A percentile compares a stretch with the other conserved stretches of the same genome.
Conservation (phyloP, 2,797 vertebrate species). For the Chelon auratus region DNA sequence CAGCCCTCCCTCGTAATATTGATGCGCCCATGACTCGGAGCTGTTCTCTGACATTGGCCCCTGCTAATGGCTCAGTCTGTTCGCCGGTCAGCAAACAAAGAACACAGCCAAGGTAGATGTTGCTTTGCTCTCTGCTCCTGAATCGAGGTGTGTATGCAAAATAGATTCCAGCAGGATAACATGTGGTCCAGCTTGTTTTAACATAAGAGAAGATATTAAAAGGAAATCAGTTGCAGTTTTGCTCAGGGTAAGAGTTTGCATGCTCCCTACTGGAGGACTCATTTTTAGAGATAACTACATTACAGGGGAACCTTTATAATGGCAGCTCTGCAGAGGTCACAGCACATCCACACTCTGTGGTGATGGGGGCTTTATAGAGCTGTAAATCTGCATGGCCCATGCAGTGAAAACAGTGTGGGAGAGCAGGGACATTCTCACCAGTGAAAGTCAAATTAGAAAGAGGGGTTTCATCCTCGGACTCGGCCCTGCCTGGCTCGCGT, state of each 20-base stretch:
- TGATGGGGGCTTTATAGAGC: constrained; percentile 57
- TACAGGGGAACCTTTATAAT: constrained; percentile 49
- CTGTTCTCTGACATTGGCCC: constrained; percentile 69
- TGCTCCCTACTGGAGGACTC: constrained; percentile 18
- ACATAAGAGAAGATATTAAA: background rate
- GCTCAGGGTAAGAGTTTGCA: background rate
- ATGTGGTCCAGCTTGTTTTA: background rate
- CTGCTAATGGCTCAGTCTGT: constrained; percentile 64
- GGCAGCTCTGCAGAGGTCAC: constrained; percentile 48
- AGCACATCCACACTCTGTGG: constrained; percentile 9
- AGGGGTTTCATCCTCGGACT: constrained; percentile 53
- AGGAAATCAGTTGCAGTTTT: background rate
- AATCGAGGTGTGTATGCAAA: constrained; percentile 15
- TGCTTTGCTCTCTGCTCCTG: constrained; percentile 29
- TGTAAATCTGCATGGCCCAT: constrained; percentile 58
- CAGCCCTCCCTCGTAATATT: constrained; percentile 56
- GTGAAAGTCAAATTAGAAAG: constrained; percentile 73
- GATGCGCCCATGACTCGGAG: constrained; percentile 64
- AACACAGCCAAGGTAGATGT: constrained; percentile 41
- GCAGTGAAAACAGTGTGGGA: constrained; percentile 50
- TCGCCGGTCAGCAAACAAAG: constrained; percentile 55
- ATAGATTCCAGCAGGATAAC: background rate
- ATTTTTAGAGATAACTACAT: constrained; percentile 21
- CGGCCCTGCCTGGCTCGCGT: constrained; percentile 52
- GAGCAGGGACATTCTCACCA: constrained; percentile 68